Base-by-base conservation (phyloP, 2,888 invertebrate species). In the Plemyria rubiginata region DNA sequence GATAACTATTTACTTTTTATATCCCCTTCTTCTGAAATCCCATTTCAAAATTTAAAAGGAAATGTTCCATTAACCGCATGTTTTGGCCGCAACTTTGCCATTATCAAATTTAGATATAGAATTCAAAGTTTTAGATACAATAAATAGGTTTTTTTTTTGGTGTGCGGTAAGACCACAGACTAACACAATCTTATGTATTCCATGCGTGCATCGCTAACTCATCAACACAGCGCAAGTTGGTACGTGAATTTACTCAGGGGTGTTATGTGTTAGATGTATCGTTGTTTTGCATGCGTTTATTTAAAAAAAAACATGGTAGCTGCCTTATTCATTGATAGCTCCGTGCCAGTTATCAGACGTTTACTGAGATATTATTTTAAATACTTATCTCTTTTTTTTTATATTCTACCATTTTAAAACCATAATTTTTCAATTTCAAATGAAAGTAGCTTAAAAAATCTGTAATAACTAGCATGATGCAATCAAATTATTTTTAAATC, bases 151-250 rank as follows among this genome's bases (percentile, higher is more conserved):
- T 29, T 29, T 32, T 8, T 58, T 8, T 62, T 61, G 53, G 54
- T 67, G 70, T 70, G 67, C 67, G 59, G 66, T 65, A 40, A 59
- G 68, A 54, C 58, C 15, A 61, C 36, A 48, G 55, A 70, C 68
- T 71, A 70, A 71, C 68, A 63, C 54, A 48, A 28, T 68, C 97
- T 94, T 79, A 82, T 86, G 68, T 79, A 84, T 89, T 89, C 78
- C 88, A 89, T 89, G 88, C 88, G 79, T 77, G 75, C 86, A 69
- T 69, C 73, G 71, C 68, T 71, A 71, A 22, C 46, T 54, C 66
- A 75, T 77, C 79, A 82, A 78, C 86, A 87, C 92, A 92, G 92
- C 92, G 79, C 92, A 92, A 92, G 92, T 92, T 81, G 92, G 92
- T 92, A 92, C 84, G 92, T 92, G 73, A 59, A 61, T 60, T 70